Percentiles rank a stretch among this genome's conserved stretches.
These are phyloP conservation scores for Eurytoma adleriae DNA, from an alignment of 2,888 invertebrate species.

Conservation along the genomic window DNA sequence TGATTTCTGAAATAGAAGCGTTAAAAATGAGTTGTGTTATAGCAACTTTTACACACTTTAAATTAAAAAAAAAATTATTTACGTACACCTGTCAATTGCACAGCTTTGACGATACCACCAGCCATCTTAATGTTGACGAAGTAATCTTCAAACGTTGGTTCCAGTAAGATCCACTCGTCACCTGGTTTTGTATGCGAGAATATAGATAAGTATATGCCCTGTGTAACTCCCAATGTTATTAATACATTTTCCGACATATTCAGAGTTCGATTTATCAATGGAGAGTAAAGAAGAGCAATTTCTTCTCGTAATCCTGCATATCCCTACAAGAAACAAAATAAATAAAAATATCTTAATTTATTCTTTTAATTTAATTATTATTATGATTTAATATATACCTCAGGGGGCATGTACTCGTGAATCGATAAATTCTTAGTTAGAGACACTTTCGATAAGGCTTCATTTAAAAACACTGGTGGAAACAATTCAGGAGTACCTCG, in stretches of 20 bases:
- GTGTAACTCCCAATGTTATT: conserved; percentile 95
- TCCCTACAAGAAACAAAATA: conserved; percentile 78
- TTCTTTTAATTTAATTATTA: neutral
- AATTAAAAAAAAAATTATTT: conserved; percentile 61
- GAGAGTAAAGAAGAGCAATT: conserved; percentile 89
- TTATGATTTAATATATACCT: conserved; percentile 80
- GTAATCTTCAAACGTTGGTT: conserved; percentile 99
- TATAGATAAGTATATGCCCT: conserved; percentile 91
- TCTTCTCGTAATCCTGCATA: conserved; percentile 90
- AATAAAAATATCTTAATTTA: neutral
- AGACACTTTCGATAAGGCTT: conserved; percentile 84
- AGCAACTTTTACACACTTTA: too few relatives aligned
- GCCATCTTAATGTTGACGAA: conserved; percentile 94
- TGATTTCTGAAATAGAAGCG: conserved; percentile 61
- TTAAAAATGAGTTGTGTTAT: too few relatives aligned
- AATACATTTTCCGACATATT: conserved; percentile 91
- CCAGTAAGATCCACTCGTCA: conserved; percentile 96
- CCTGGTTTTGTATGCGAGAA: conserved; percentile 91
- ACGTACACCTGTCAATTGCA: conserved; percentile 89
- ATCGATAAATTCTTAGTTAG: conserved; percentile 84
- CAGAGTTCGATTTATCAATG: conserved; percentile 85
- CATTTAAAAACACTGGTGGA: conserved; percentile 88
- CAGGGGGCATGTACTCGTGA: conserved; percentile 95
- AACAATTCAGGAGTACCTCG: conserved; percentile 97
- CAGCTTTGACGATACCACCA: conserved; percentile 90